A percentile compares a stretch with the other conserved stretches of the same genome.
Conservation (phyloP, 2,888 invertebrate genomes). For the Athrips mouffetella region DNA sequence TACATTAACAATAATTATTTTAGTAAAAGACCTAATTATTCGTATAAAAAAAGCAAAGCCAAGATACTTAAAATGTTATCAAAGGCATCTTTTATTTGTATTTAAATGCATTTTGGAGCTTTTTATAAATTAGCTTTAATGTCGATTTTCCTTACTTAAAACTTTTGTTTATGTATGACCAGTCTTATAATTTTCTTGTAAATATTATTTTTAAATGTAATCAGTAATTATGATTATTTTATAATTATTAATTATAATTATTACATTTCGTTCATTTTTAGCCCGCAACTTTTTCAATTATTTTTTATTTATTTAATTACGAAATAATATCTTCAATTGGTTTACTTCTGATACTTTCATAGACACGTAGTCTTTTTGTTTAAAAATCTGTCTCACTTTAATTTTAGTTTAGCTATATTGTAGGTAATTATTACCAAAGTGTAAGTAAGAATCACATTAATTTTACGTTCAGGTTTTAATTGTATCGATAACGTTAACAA, state of each 20-base stretch:
- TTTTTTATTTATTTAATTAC: constrained; percentile 16
- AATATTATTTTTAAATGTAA: constrained; percentile 34
- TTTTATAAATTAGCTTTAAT: constrained; percentile 4
- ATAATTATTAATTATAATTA: no score
- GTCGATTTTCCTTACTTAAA: no score
- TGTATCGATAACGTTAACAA: no score
- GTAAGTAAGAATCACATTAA: constrained; percentile 70
- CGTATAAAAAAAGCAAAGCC: constrained; percentile 24
- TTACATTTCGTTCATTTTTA: no score
- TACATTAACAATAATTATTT: constrained; percentile 20
- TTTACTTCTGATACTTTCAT: constrained; percentile 22
- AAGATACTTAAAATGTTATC: constrained; percentile 39
- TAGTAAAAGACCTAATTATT: constrained; percentile 20
- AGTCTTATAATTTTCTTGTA: constrained; percentile 27
- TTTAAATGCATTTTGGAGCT: constrained; percentile 11
- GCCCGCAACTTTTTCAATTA: neutral
- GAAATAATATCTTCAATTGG: no score
- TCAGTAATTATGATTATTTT: constrained; percentile 25
- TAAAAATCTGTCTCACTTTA: constrained; percentile 46
- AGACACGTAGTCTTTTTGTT: no score
- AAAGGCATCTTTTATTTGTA: constrained; percentile 8
- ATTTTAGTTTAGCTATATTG: constrained; percentile 32
- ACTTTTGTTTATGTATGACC: neutral
- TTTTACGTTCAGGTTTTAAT: constrained; percentile 31
- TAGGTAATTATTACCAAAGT: constrained; percentile 76